Evolutionary conservation across 2,797 vertebrate species (phyloP), one percentile per base, ranked within the genome.

Genomic region (Toxotes lorentzi): DNA sequence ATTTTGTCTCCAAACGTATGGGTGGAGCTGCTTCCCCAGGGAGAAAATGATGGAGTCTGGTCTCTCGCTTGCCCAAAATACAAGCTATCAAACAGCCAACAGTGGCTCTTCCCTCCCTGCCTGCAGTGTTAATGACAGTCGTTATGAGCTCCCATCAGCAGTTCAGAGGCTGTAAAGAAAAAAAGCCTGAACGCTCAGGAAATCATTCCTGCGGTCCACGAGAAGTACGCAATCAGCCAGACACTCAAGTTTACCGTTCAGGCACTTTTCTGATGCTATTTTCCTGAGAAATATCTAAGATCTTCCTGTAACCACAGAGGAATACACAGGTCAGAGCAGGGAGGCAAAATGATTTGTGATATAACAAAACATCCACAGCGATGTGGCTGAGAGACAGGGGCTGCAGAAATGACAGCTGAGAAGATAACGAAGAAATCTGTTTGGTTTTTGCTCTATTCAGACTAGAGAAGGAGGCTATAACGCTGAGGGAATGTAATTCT

Each of bases 101-200:
- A 0, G 77, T 50, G 65, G 12, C 45, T 67, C 45, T 66, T 69
- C 83, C 76, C 43, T 3, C 78, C 57, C 76, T 21, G 27, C 73
- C 87, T 16, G 1, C 38, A 0, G 47, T 13, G 75, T 62, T 87
- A 76, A 90, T 45, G 64, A n/a, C 69, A 0, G 12, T 54, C 2
- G 1, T 74, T 74, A 81, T 79, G 71, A 78, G 57, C 19, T 0
- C 8, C 74, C 51, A 66, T 79, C 82, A 79, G 62, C 78, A 61
- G 34, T 54, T 72, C 73, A 84, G 50, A 60, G 69, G 16, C 70
- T 2, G 1, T 58, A 57, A 77, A 79, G 56, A 3, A 27, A 65
- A 38, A 38, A 38, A 16, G 19, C 21, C 30, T 40, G 27, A 72
- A 51, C 40, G 70, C 21, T 56, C 51, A 53, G 59, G 24, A 57